Evolutionary conservation across 1,140 invertebrate genomes (phyloP).

Genomic region (Scylla paramamosain): DNA sequence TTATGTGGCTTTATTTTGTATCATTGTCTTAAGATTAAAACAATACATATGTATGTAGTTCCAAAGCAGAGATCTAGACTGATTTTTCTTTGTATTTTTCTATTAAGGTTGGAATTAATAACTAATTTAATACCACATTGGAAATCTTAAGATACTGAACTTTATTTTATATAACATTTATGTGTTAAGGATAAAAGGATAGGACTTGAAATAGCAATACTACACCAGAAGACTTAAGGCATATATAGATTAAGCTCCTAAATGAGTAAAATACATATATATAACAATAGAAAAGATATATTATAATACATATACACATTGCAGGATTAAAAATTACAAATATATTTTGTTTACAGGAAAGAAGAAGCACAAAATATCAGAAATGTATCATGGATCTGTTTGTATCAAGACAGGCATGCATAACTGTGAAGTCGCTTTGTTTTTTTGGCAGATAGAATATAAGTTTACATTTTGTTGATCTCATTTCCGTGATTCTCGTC

Average conservation of each 20-base stretch:
- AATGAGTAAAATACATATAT: background rate
- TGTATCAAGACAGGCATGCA: background rate
- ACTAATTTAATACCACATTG: background rate
- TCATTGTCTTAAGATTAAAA: background rate
- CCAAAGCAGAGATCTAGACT: background rate
- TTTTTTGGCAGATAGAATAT: too few relatives aligned
- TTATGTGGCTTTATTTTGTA: background rate
- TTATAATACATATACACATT: background rate
- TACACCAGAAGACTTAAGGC: background rate
- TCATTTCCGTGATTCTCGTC: background rate
- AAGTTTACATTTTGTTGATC: background rate
- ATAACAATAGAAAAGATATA: background rate
- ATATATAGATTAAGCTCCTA: background rate
- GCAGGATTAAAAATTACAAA: background rate
- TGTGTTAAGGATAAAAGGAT: background rate
- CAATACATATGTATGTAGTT: background rate
- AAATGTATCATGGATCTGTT: background rate
- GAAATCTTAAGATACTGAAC: background rate
- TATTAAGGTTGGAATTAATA: background rate
- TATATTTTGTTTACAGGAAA: slow-evolving; percentile 1
- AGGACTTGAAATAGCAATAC: background rate
- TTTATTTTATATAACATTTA: background rate
- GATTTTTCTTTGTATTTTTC: background rate
- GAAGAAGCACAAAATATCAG: background rate
- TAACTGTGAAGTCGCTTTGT: too few relatives aligned